These are phyloP conservation scores for Mugil cephalus DNA, from an alignment of 2,113 vertebrate species.

Conservation along the genomic window DNA sequence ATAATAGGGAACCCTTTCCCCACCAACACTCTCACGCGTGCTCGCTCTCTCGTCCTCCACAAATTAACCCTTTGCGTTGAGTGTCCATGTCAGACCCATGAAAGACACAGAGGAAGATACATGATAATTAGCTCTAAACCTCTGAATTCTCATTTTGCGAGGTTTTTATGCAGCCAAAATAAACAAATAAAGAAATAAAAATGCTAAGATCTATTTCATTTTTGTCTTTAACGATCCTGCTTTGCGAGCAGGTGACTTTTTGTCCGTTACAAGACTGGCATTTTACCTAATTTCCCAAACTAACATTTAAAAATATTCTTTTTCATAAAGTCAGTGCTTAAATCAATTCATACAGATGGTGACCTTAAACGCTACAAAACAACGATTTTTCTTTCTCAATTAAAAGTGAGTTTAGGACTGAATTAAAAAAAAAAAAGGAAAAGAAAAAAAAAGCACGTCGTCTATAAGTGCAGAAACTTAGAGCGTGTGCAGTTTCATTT, in stretches of 20 bases:
- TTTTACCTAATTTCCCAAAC: conserved; percentile 15
- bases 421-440: no score
- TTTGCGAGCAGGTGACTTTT: not conserved
- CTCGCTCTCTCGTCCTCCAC: conserved; percentile 56
- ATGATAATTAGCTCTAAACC: not conserved
- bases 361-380: conserved; percentile 6
- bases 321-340: conserved; percentile 17
- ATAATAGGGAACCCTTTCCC: conserved; percentile 78
- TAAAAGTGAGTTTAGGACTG: not conserved
- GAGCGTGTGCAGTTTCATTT: not conserved
- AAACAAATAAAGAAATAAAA: no score
- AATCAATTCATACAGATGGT: conserved; percentile 33
- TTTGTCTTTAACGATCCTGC: not conserved
- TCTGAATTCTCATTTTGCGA: not conserved
- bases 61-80: conserved; percentile 63
- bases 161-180: not conserved
- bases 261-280: not conserved
- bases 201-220: not conserved
- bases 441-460: not conserved
- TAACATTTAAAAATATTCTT: conserved; percentile 8
- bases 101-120: not conserved
- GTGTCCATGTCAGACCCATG: conserved; percentile 2
- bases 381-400: not conserved
- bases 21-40: conserved; percentile 45
- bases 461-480: not conserved